Conservation (phyloP, 2,113 vertebrate genomes). For the Actenoides lindsayi region DNA sequence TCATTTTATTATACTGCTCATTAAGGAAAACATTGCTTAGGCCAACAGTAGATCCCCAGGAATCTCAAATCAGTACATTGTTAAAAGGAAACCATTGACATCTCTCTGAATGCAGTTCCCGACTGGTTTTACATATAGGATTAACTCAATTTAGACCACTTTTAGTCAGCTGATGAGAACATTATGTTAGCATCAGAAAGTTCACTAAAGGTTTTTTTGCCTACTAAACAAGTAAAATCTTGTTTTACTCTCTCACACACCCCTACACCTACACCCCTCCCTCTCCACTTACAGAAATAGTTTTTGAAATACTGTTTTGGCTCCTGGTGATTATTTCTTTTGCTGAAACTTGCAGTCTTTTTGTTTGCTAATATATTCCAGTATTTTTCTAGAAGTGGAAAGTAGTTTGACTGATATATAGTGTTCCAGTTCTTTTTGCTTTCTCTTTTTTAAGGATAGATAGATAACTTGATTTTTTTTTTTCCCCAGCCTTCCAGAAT, state of each 20-base stretch:
- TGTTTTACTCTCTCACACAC: not conserved
- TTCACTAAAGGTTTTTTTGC: not conserved
- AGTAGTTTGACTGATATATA: not conserved
- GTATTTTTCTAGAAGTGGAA: not conserved
- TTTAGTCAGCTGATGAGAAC: not conserved
- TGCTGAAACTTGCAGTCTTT: not conserved
- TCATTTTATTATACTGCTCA: not conserved
- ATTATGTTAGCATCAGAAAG: not conserved
- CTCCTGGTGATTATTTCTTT: not conserved
- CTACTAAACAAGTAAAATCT: not conserved
- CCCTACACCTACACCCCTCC: fast-evolving
- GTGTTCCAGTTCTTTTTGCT: not conserved
- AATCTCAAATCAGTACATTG: not conserved
- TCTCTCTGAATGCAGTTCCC: not conserved
- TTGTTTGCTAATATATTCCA: not conserved
- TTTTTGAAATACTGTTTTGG: not conserved
- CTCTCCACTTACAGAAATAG: fast-evolving
- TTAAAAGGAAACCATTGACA: not conserved
- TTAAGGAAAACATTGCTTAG: not conserved
- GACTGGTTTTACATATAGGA: not conserved
- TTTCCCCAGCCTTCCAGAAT: not conserved
- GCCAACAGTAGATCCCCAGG: not conserved
- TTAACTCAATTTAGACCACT: not conserved
- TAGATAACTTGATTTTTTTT: not conserved
- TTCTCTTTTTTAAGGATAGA: not conserved